phyloP scores from a whole-genome alignment of 53 echinoderm and acorn worm species.

The Hippasteria phrygiana region DNA sequence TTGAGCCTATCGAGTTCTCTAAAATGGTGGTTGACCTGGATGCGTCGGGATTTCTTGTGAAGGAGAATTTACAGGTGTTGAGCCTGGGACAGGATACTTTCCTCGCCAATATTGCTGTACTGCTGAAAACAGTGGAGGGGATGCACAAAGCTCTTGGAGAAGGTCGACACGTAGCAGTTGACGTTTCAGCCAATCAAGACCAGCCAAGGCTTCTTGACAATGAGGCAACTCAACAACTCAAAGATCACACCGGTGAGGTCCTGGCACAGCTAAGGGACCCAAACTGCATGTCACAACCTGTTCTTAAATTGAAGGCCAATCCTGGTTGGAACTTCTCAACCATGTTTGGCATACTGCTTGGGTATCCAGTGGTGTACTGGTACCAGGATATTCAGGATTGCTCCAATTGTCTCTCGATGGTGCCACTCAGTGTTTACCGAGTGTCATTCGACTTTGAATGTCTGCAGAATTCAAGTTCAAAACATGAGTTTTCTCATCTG shows the following conservation, averaged over 20 bases:
- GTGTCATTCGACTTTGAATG: background rate
- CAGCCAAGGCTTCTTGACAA: slow-evolving; percentile 38
- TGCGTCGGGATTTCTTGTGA: background rate
- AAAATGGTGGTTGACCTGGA: slow-evolving; percentile 18
- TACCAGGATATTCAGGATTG: slow-evolving; percentile 25
- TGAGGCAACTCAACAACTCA: background rate
- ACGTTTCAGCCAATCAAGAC: slow-evolving; percentile 67
- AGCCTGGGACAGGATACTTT: slow-evolving; percentile 49
- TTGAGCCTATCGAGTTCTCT: slow-evolving; percentile 23
- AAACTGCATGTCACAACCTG: background rate
- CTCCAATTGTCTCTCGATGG: slow-evolving; percentile 74
- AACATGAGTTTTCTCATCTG: background rate
- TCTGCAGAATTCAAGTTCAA: background rate
- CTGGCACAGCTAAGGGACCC: background rate
- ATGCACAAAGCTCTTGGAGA: background rate
- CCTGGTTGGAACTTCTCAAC: slow-evolving; percentile 71
- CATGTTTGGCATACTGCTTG: slow-evolving; percentile 78
- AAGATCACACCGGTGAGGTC: background rate
- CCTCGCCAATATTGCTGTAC: background rate
- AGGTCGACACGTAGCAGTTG: slow-evolving; percentile 26
- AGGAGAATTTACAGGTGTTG: slow-evolving; percentile 30
- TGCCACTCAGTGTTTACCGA: slow-evolving; percentile 68
- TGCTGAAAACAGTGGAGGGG: background rate
- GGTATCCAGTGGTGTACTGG: slow-evolving; percentile 87
- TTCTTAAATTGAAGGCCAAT: slow-evolving; percentile 16